phyloP scores from a whole-genome alignment of 2,797 vertebrate genomes.

The Myiothlypis coronata region DNA sequence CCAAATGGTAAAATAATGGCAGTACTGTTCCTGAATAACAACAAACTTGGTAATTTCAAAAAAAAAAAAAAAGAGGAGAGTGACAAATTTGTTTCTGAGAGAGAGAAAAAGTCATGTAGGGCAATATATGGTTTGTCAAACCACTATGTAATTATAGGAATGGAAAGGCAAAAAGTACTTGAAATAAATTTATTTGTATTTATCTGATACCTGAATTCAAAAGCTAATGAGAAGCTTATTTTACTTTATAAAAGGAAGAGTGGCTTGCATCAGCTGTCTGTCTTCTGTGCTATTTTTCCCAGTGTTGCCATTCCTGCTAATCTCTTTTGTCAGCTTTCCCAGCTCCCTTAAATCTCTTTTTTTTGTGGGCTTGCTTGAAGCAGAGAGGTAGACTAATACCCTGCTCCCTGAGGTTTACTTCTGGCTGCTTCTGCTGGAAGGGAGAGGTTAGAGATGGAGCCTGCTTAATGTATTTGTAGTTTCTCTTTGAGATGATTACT shows the following conservation, averaged over 20 bases:
- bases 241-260: neutral
- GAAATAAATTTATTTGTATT: neutral
- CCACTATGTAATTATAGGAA: neutral
- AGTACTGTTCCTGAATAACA: neutral
- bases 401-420: constrained; percentile 25
- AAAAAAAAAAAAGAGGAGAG: neutral
- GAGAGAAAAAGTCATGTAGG: neutral
- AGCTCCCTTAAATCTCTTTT: constrained; percentile 5
- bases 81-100: neutral
- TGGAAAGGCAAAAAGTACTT: neutral
- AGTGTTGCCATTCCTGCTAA: neutral
- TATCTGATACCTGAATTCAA: neutral
- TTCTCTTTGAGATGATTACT: neutral
- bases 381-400: neutral
- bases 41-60: neutral
- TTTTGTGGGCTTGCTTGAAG: constrained; percentile 30
- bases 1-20: neutral
- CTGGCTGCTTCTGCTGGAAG: neutral
- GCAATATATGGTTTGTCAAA: neutral
- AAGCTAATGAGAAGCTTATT: neutral
- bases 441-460: neutral
- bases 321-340: constrained; percentile 39
- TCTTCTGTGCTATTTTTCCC: neutral
- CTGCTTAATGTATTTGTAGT: neutral
- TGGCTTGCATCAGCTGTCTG: neutral